These are phyloP conservation scores for Ploceus nigricollis DNA, from an alignment of 2,113 vertebrate genomes.

Conservation along the genomic window DNA sequence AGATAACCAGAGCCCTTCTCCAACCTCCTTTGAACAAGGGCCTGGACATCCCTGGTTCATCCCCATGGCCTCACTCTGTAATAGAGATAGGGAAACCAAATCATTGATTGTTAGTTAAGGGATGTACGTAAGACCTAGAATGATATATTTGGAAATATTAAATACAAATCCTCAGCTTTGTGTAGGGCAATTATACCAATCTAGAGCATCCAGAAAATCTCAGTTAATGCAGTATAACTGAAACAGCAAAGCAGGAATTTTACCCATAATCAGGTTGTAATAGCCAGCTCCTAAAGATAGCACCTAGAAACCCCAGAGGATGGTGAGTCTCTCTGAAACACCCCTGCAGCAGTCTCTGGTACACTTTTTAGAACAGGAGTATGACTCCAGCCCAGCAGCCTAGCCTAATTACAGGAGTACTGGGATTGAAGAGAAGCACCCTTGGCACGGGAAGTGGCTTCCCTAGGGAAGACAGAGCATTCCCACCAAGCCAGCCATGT, in stretches of 20 bases:
- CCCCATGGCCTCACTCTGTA: neutral
- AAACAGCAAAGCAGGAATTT: neutral
- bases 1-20: neutral
- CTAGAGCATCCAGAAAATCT: neutral
- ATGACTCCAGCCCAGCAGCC: neutral
- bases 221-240: neutral
- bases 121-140: neutral
- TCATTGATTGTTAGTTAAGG: neutral
- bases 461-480: neutral
- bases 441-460: neutral
- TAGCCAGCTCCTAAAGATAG: neutral
- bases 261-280: neutral
- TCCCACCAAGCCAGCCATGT: fast-evolving
- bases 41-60: neutral
- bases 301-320: neutral
- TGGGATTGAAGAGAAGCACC: neutral
- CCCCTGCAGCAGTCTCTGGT: neutral
- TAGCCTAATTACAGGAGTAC: neutral
- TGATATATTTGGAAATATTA: neutral
- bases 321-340: neutral
- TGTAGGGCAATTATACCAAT: neutral
- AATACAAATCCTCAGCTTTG: neutral
- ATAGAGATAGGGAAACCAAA: neutral
- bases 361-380: neutral
- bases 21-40: neutral